A percentile compares a stretch with the other conserved stretches of the same genome.
phyloP scores from a whole-genome alignment of 1,140 invertebrate genomes.

The Cepaea nemoralis region DNA sequence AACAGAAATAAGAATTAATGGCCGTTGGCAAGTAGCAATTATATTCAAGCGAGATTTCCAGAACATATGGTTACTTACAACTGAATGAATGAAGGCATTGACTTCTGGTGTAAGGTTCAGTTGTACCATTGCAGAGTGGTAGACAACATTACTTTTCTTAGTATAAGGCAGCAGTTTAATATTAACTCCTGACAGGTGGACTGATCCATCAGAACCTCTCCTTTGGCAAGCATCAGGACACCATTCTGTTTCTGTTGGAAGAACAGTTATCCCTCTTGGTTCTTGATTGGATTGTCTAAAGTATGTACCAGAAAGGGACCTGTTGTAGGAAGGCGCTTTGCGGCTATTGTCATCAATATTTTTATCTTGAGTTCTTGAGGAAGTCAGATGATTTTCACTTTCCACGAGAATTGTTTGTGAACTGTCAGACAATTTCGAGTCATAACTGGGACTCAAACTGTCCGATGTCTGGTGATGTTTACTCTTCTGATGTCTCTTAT shows the following conservation, averaged over 20 bases:
- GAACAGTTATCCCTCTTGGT: not conserved
- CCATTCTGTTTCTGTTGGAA: not conserved
- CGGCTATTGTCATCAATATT: not conserved
- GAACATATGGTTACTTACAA: no score
- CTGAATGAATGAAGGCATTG: slow-evolving; percentile 59
- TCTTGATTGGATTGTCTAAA: not conserved
- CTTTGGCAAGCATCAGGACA: not conserved
- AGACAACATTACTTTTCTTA: slow-evolving; percentile 60
- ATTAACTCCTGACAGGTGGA: slow-evolving; percentile 18
- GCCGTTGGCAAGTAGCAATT: no score
- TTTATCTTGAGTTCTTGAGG: not conserved
- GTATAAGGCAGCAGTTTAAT: slow-evolving; percentile 23
- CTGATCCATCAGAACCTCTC: slow-evolving; percentile 10
- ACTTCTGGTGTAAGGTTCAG: slow-evolving; percentile 57
- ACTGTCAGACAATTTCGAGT: not conserved
- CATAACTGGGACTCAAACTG: not conserved
- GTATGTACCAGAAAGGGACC: slow-evolving; percentile 20
- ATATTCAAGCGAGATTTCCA: no score
- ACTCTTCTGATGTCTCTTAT: not conserved
- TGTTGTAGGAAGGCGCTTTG: not conserved
- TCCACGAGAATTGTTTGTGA: not conserved
- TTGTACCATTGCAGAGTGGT: slow-evolving; percentile 63
- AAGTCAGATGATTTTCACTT: not conserved
- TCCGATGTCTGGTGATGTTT: no score
- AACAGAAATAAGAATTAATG: no score